phyloP scores from a whole-genome alignment of 2,113 vertebrate species.

The Crotalus horridus region DNA sequence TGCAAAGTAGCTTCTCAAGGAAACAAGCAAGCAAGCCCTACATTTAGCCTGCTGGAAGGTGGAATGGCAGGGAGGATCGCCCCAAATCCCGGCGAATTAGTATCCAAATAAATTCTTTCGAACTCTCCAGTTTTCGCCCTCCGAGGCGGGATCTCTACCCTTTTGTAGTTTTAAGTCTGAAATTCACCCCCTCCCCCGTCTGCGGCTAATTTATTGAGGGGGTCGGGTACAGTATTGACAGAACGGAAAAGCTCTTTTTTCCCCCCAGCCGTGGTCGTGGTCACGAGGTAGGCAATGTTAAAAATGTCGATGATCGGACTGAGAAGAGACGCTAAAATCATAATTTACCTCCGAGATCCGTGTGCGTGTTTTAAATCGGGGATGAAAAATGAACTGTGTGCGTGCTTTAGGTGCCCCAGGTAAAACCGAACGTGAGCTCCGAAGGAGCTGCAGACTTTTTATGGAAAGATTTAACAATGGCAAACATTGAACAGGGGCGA shows the following conservation, averaged over 20 bases:
- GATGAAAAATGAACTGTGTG: neutral
- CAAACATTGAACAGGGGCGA: conserved; percentile 16
- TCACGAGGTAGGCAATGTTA: neutral
- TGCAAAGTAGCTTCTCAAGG: neutral
- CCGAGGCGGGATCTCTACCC: neutral
- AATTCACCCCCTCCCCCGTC: neutral
- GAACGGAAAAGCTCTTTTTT: neutral
- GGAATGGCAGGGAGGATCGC: neutral
- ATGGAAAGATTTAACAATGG: conserved; percentile 33
- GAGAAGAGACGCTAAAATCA: neutral
- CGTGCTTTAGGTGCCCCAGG: neutral
- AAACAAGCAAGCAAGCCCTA: neutral
- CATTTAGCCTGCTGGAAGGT: neutral
- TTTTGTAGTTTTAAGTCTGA: neutral
- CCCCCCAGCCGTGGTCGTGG: neutral
- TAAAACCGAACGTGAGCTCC: neutral
- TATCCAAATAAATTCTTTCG: neutral
- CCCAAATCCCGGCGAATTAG: neutral
- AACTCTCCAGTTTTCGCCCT: neutral
- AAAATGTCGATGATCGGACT: neutral
- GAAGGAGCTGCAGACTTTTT: neutral
- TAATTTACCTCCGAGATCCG: neutral
- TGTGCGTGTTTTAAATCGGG: neutral
- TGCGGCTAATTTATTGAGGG: neutral
- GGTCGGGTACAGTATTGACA: neutral